Base-by-base conservation (phyloP, 2,888 invertebrate genomes). In the Ceraclea dissimilis region DNA sequence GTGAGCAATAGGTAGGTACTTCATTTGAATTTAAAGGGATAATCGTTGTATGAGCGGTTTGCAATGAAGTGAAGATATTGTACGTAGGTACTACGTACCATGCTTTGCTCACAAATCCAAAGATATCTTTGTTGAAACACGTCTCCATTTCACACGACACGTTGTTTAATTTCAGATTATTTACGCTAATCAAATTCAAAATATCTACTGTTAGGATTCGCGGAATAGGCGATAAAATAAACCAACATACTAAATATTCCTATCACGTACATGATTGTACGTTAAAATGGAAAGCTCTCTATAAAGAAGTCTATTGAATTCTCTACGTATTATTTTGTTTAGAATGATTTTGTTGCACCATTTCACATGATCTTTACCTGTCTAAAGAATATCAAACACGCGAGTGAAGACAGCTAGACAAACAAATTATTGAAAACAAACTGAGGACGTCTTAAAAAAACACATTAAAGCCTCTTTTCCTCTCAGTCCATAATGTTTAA, bases 251-350 rank as follows among this genome's bases (percentile, higher is more conserved):
- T 4, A 4, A 39, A 4, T 39, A 58, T 55, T 51, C 55, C 17
- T 33, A 52, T 31, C 58, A 51, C 58, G 58, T 49, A 50, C 47
- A 16, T 16, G 43, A 21, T 33, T 39, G 20, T 31, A 55, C 51
- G 54, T 58, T 58, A 58, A 58, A 58, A 58, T 58, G 58, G 58
- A 58, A 58, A 58, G 55, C 58, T 54, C 17, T 34, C 51, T 43
- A 52, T 44, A 52, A 57, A 4, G 4, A 4, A 10, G 10, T 26
- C 4, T 26, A 26, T 26, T n/a, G n/a, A 33, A n/a, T n/a, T n/a
- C n/a, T 26, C 26, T 4, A 10, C 10, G 26, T 26, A 26, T 10
- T 6, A 43, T 26, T 26, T 26, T 26, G 10, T 26, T 26, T 26
- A n/a, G 26, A 26, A 26, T 10, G 26, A 26, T 26, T 26, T 26